Conservation (phyloP, 1,140 invertebrate species). For the Drosophila yakuba region DNA sequence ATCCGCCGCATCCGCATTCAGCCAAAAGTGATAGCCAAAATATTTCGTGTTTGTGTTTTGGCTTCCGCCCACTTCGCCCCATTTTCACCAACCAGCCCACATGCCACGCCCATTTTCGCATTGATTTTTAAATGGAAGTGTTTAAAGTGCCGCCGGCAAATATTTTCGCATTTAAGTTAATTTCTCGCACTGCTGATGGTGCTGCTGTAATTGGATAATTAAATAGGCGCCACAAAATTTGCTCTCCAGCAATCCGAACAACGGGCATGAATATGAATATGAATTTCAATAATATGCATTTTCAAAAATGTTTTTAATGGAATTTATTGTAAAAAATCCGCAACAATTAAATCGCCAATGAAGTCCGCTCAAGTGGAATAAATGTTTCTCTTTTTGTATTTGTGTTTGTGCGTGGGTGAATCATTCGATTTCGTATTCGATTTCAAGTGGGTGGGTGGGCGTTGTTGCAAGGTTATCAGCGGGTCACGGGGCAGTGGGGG, state of each 20-base stretch:
- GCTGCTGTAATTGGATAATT: conserved; percentile 73
- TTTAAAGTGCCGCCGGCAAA: conserved; percentile 48
- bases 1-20: conserved; percentile 55
- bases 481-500: conserved; percentile 3
- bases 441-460: conserved; percentile 18
- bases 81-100: neutral
- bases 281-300: conserved; percentile 63
- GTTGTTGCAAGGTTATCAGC: conserved; percentile 8
- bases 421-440: conserved; percentile 45
- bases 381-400: conserved; percentile 42
- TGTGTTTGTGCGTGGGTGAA: conserved; percentile 20
- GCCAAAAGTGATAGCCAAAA: conserved; percentile 64
- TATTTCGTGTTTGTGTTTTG: conserved; percentile 50
- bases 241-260: conserved; percentile 51
- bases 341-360: conserved; percentile 59
- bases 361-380: conserved; percentile 53
- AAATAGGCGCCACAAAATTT: conserved; percentile 66
- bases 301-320: conserved; percentile 46
- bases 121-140: conserved; percentile 24
- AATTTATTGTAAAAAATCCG: conserved; percentile 39
- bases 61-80: conserved; percentile 30
- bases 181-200: conserved; percentile 49
- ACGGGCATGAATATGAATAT: conserved; percentile 12
- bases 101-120: neutral
- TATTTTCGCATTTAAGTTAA: conserved; percentile 58